These are phyloP conservation scores for Philypnodon macrostomus DNA, from an alignment of 2,797 vertebrate species.

Conservation along the genomic window DNA sequence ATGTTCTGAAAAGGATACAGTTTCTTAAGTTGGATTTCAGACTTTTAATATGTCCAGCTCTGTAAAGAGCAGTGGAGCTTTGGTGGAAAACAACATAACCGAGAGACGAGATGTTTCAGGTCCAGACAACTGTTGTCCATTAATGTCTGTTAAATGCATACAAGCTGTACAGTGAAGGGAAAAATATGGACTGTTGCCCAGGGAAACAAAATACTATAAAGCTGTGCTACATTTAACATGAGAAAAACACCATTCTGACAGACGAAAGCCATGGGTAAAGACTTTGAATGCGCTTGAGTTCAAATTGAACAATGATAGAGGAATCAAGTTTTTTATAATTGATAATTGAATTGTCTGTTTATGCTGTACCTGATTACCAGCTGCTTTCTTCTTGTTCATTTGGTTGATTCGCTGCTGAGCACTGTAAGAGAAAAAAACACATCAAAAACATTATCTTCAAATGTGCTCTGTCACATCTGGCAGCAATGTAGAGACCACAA, in stretches of 20 bases:
- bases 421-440: slow-evolving; percentile 67
- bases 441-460: slow-evolving; percentile 11
- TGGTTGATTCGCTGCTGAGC: slow-evolving; percentile 96
- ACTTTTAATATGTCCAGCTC: slow-evolving; percentile 5
- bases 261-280: slow-evolving; percentile 30
- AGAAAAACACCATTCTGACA: slow-evolving; percentile 36
- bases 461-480: background rate
- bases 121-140: slow-evolving; percentile 45
- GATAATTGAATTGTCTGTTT: slow-evolving; percentile 6
- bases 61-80: background rate
- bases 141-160: slow-evolving; percentile 14
- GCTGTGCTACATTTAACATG: slow-evolving; percentile 41
- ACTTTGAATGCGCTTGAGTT: slow-evolving; percentile 22
- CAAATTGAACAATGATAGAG: no score
- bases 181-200: slow-evolving; percentile 21
- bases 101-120: slow-evolving; percentile 20
- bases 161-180: slow-evolving; percentile 10
- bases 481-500: background rate
- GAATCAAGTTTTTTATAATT: no score
- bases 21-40: no score
- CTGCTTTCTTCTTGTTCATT: slow-evolving; percentile 93
- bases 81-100: slow-evolving; percentile 4
- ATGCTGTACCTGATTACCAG: slow-evolving; percentile 90
- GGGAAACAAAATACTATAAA: slow-evolving; percentile 39
- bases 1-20: background rate